These are phyloP conservation scores for Pterostichus madidus DNA, from an alignment of 2,888 invertebrate species.

Conservation along the genomic window DNA sequence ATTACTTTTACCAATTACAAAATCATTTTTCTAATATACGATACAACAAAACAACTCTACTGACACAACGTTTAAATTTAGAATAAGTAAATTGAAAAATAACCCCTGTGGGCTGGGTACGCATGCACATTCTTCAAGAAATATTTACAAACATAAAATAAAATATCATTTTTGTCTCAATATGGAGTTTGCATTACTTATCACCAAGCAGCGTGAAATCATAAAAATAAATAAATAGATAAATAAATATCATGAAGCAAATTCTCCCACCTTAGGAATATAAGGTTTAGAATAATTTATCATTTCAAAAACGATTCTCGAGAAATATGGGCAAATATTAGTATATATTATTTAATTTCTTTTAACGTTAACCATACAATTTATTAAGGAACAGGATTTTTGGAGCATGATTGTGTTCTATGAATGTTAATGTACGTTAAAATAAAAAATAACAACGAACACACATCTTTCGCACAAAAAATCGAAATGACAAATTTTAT, in stretches of 20 bases:
- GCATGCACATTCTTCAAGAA: conserved; percentile 63
- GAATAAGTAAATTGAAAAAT: conserved; percentile 34
- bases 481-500: conserved; percentile 15
- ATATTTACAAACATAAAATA: conserved; percentile 61
- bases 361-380: conserved; percentile 28
- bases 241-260: conserved; percentile 63
- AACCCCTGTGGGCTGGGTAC: conserved; percentile 50
- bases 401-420: conserved; percentile 60
- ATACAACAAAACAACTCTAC: background rate
- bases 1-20: conserved; percentile 49
- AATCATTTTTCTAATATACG: conserved; percentile 6
- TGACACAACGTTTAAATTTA: conserved; percentile 9
- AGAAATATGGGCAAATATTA: conserved; percentile 39
- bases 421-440: conserved; percentile 63
- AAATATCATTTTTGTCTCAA: conserved; percentile 53
- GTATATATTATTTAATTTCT: conserved; percentile 31
- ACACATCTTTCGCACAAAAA: conserved; percentile 42
- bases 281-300: conserved; percentile 28
- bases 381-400: conserved; percentile 37
- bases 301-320: conserved; percentile 48
- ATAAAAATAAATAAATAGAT: conserved; percentile 48
- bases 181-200: conserved; percentile 70
- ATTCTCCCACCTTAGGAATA: conserved; percentile 56
- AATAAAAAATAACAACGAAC: conserved; percentile 52
- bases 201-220: conserved; percentile 68